Percentiles rank a stretch among this genome's conserved stretches.
Conservation (phyloP, 2,113 vertebrate species). For the Bubalus kerabau region DNA sequence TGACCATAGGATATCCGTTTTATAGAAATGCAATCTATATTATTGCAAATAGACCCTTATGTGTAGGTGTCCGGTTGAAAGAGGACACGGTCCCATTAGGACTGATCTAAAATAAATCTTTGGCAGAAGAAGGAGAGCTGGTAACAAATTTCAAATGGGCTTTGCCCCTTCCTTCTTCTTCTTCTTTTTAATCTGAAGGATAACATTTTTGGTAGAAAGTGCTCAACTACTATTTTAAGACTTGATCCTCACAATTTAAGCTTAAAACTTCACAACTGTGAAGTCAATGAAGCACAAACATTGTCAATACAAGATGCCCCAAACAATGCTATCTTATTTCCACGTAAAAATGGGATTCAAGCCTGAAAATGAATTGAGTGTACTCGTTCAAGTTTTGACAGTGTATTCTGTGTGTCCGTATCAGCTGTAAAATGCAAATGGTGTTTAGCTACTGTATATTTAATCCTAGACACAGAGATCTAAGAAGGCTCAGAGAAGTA, state of each 20-base stretch:
- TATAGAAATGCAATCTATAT: not conserved
- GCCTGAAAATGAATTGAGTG: not conserved
- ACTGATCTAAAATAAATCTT: not conserved
- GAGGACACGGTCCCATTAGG: not conserved
- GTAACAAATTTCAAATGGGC: conserved; percentile 55
- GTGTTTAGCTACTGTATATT: not conserved
- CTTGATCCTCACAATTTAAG: not conserved
- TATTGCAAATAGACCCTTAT: conserved; percentile 20
- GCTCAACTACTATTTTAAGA: conserved; percentile 37
- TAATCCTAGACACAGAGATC: not conserved
- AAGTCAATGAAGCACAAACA: conserved; percentile 8
- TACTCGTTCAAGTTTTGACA: not conserved
- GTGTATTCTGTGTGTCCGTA: not conserved
- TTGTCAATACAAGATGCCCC: not conserved
- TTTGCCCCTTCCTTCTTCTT: not conserved
- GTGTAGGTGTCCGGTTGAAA: conserved; percentile 24
- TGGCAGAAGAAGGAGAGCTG: conserved; percentile 8
- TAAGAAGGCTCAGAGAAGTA: not conserved
- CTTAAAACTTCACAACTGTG: conserved; percentile 34
- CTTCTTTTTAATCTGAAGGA: not conserved
- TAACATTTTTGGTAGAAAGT: conserved; percentile 49
- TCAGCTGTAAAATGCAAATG: conserved; percentile 11
- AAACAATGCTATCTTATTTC: conserved; percentile 46
- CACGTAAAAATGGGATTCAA: conserved; percentile 16
- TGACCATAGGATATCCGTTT: conserved; percentile 22